phyloP scores from a whole-genome alignment of 2,888 invertebrate genomes.

The Chorisops tibialis region DNA sequence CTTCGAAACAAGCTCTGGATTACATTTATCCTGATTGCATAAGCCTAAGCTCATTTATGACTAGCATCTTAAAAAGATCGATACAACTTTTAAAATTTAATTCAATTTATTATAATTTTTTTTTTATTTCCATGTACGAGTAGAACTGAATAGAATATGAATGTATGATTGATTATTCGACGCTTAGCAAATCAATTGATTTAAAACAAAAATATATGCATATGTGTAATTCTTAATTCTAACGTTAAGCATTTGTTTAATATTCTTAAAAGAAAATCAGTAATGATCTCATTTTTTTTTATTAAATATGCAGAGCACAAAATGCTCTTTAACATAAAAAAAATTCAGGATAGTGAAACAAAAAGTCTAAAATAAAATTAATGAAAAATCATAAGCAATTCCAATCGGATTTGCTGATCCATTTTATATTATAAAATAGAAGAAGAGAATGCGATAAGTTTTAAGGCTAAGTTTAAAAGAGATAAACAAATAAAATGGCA shows the following conservation, averaged over 20 bases:
- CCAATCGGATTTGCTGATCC: not conserved
- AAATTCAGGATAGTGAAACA: constrained; percentile 17
- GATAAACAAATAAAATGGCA: too few species aligned
- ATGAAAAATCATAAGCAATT: constrained; percentile 1
- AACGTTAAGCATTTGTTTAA: constrained; percentile 19
- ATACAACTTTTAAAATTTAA: too few species aligned
- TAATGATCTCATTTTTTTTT: constrained; percentile 20
- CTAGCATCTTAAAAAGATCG: too few species aligned
- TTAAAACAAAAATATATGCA: constrained; percentile 1
- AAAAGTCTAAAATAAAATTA: constrained; percentile 13
- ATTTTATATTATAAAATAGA: not conserved
- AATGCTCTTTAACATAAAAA: constrained; percentile 1
- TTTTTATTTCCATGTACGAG: too few species aligned
- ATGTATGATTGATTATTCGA: not conserved
- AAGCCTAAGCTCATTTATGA: too few species aligned
- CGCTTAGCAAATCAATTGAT: constrained; percentile 7
- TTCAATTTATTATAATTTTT: too few species aligned
- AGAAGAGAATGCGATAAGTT: not conserved
- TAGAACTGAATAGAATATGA: not conserved
- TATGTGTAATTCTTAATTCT: constrained; percentile 7
- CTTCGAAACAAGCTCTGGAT: too few species aligned
- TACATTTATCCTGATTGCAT: too few species aligned
- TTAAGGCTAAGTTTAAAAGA: too few species aligned
- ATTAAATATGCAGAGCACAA: not conserved
- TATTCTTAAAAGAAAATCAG: constrained; percentile 17